Evolutionary conservation across 2,797 vertebrate genomes (phyloP).

Genomic region (Catostomus latipinnis): DNA sequence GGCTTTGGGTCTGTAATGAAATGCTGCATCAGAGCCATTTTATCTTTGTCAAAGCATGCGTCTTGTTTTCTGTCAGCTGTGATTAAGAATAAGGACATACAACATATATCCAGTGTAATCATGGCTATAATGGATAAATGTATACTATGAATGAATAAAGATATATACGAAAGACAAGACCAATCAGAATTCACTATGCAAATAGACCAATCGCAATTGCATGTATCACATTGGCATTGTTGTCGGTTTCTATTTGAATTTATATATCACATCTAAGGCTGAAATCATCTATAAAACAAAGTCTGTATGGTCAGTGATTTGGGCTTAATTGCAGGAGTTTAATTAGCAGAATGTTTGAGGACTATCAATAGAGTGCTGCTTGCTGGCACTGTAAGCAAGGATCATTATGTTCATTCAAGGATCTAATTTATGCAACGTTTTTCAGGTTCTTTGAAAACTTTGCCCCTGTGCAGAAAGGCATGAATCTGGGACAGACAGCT

Average conservation of each 20-base stretch:
- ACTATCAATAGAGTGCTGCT: not conserved
- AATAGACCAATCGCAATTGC: not conserved
- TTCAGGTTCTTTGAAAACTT: slow-evolving; percentile 46
- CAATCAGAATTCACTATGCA: slow-evolving; percentile 5
- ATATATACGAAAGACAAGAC: not conserved
- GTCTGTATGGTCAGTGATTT: too few species aligned
- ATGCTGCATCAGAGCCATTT: not conserved
- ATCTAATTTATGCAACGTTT: not conserved
- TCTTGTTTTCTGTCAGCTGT: not conserved
- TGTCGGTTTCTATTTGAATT: too few species aligned
- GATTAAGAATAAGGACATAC: not conserved
- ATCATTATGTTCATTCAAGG: not conserved
- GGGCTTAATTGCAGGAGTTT: too few species aligned
- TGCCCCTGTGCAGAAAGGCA: slow-evolving; percentile 11
- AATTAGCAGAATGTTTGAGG: not conserved
- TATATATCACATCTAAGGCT: too few species aligned
- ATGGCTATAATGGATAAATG: not conserved
- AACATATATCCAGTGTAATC: not conserved
- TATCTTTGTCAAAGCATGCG: too few species aligned
- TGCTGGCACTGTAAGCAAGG: not conserved
- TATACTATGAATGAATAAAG: not conserved
- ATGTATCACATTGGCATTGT: too few species aligned
- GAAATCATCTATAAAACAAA: too few species aligned
- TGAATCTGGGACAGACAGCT: slow-evolving; percentile 33
- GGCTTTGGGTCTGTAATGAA: not conserved